These are phyloP conservation scores for Nasonia vitripennis DNA, from an alignment of 1,140 invertebrate species.

Conservation along the genomic window DNA sequence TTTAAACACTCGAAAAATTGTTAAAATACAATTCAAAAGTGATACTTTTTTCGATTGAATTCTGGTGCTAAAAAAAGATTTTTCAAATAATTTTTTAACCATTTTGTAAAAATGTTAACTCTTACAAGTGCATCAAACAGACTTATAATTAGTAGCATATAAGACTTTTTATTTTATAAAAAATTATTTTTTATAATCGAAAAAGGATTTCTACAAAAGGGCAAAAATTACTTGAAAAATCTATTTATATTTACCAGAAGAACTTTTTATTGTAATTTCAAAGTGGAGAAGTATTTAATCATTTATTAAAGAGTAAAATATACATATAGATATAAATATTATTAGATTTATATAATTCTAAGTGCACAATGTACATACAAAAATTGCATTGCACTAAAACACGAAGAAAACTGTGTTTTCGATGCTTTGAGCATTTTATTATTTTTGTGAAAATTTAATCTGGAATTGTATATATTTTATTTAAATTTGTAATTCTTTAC, in stretches of 20 bases:
- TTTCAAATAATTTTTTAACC: neutral
- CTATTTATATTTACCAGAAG: neutral
- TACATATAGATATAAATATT: neutral
- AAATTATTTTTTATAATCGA: too few relatives aligned
- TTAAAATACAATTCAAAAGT: slow-evolving; percentile 30
- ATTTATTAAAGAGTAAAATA: neutral
- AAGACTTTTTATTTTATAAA: neutral
- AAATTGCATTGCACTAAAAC: neutral
- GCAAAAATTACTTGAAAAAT: neutral
- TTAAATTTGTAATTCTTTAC: too few relatives aligned
- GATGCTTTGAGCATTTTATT: neutral
- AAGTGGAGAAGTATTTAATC: neutral
- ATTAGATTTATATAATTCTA: neutral
- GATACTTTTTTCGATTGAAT: neutral
- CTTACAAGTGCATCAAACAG: neutral
- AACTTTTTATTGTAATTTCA: neutral
- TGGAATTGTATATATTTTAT: neutral
- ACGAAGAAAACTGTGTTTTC: neutral
- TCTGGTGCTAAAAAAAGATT: neutral
- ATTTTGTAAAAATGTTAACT: neutral
- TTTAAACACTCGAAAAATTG: neutral
- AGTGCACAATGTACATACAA: neutral
- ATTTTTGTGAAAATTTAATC: neutral
- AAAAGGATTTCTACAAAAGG: too few relatives aligned
- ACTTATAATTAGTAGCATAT: neutral